Base-by-base conservation (phyloP, 2,113 vertebrate species). In the Toxostoma redivivum region DNA sequence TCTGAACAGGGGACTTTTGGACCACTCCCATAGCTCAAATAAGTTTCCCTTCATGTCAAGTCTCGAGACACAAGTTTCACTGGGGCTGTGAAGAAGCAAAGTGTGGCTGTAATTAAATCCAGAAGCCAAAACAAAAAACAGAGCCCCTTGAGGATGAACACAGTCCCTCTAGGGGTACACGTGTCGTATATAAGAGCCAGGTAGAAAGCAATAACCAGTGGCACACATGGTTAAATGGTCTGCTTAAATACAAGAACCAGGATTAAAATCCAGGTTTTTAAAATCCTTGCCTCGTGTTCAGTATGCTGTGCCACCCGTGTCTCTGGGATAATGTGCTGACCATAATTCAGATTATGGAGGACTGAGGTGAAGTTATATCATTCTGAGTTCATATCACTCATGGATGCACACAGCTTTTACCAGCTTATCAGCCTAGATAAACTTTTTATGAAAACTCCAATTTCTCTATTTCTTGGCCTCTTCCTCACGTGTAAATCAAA, bases 271-370 rank as follows among this genome's bases (percentile, higher is more conserved):
- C 47, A 56, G 6, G 10, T 37, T 30, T 76, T 50, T 23, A 69
- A 30, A 30, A 38, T 30, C 14, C 37, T 56, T 74, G 37, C 12
- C 50, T 85, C 0, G 0, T 28, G 28, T 8, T 31, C 37, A 57
- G 10, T 7, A 23, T 4, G 12, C 33, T 38, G 31, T 70, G 30
- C 20, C 53, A 72, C 10, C 21, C 12, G 8, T 31, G 4, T 7
- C 45, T 62, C 35, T 71, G 24, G 16, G 42, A 7, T 31, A 35
- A 79, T 60, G 9, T 35, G 47, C 24, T 78, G 15, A 71, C 51
- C 1, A 1, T 15, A 70, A 50, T 35, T 56, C 21, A 71, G 47
- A 17, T 23, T 57, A 64, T 22, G 19, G 45, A 90, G 42, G 13
- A 77, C 16, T 42, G 51, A 47, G 27, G 24, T 45, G 19, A 78